These are phyloP conservation scores for Zosterops hypoxanthus DNA, from an alignment of 2,113 vertebrate genomes.

Conservation along the genomic window DNA sequence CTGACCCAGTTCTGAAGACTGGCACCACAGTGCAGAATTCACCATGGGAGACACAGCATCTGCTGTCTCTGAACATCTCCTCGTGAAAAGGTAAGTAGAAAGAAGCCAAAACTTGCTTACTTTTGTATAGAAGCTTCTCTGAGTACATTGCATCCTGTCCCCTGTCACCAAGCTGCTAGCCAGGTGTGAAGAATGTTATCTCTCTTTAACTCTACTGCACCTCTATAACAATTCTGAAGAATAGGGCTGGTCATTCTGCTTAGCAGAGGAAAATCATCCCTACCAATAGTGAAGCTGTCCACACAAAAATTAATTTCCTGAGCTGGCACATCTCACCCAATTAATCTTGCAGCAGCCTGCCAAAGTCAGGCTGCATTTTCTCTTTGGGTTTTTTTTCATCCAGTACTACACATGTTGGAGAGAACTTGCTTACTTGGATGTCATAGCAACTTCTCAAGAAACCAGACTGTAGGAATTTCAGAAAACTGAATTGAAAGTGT, in stretches of 20 bases:
- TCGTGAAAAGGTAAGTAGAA: background rate
- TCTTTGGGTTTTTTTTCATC: background rate
- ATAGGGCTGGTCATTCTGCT: background rate
- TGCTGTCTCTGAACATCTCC: background rate
- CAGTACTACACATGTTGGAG: background rate
- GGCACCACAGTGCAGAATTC: background rate
- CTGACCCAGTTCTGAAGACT: background rate
- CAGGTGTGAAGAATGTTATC: background rate
- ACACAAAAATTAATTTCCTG: background rate
- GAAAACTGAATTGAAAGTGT: background rate
- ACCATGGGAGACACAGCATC: background rate
- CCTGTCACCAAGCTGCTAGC: background rate
- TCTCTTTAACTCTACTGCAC: background rate
- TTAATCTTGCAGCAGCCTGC: background rate
- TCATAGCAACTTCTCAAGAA: background rate
- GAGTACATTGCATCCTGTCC: accelerated
- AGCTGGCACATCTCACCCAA: background rate
- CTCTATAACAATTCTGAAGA: background rate
- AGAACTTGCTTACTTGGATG: background rate
- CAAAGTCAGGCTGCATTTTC: background rate
- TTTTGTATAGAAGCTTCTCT: background rate
- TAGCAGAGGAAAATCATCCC: background rate
- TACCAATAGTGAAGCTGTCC: background rate
- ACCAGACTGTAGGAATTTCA: background rate
- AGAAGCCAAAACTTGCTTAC: background rate